Evolutionary conservation across 2,888 invertebrate species (phyloP).

Genomic region (Anagyrus pseudococci): DNA sequence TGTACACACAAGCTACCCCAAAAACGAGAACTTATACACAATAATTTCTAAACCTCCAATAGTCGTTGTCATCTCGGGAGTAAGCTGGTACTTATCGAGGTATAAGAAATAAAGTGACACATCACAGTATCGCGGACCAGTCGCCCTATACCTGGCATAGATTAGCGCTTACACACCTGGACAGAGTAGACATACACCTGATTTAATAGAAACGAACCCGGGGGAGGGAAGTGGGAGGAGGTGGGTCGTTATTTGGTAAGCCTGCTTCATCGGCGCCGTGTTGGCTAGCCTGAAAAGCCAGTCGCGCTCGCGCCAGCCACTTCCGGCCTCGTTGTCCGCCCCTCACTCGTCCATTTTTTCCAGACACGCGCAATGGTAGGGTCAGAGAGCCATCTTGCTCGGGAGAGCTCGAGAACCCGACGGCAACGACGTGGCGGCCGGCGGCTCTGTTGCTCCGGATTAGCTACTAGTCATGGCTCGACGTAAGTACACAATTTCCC

Average conservation of each 20-base stretch:
- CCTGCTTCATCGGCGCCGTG: neutral
- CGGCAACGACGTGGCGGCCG: slow-evolving; percentile 59
- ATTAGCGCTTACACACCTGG: neutral
- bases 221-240: neutral
- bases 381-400: slow-evolving; percentile 56
- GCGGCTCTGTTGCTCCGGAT: no score
- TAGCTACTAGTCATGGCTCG: no score
- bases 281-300: slow-evolving; percentile 5
- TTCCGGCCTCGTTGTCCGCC: slow-evolving; percentile 22
- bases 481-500: no score
- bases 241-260: neutral
- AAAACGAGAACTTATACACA: no score
- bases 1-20: no score
- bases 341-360: slow-evolving; percentile 51
- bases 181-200: neutral
- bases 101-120: no score
- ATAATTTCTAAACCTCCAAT: no score
- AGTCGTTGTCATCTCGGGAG: no score
- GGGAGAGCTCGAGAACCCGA: no score
- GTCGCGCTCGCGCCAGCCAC: slow-evolving; percentile 27
- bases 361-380: slow-evolving; percentile 58
- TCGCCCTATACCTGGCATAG: neutral
- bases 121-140: neutral
- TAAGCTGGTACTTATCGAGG: no score
- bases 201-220: neutral